Evolutionary conservation across 2,797 vertebrate species (phyloP), one percentile per base, ranked within the genome.

Genomic region (Gadopsis marmoratus): DNA sequence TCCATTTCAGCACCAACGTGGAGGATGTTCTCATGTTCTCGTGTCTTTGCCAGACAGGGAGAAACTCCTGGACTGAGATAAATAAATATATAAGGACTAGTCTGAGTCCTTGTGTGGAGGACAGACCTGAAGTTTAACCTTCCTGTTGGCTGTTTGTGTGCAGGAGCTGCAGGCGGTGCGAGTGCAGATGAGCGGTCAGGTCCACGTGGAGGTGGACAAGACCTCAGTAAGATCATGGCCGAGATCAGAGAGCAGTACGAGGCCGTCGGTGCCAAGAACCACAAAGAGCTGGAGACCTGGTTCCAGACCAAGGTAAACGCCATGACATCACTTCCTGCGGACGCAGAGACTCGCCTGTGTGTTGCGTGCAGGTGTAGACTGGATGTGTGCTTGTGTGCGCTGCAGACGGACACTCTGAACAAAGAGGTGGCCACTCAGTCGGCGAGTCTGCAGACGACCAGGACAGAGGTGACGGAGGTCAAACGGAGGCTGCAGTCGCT

Each of bases 161-260:
- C 66, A 97, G 96, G 96, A 97, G 79, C 94, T 97, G 92, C 77
- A 84, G 0, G 59, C 87, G 2, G 54, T 93, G 56, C 84, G 92
- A 0, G n/a, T 88, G 33, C 95, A 96, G 84, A 90, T 96, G 91
- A 88, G 91, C 0, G 97, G 97, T 0, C 95, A 96, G 19, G 94
- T 97, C 73, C 89, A 93, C 0, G 97, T 98, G 89, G 95, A 97
- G 90, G 95, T 97, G 85, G 95, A 0, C 64, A 93, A 4, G 96
- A 97, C 90, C 93, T 98, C 33, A 84, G 53, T n/a, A 94, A 91
- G 62, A 37, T 95, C 69, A 91, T 97, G 86, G 79, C 92, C 0
- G 95, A 97, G 19, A 96, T 98, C 91, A 91, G 97, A 3, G 94
- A 95, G 21, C 94, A 97, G 63, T 97, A 97, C 0, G 97, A 98